Evolutionary conservation across 2,797 vertebrate species (phyloP), one percentile per base, ranked within the genome.

Genomic region (Antrozous pallidus): DNA sequence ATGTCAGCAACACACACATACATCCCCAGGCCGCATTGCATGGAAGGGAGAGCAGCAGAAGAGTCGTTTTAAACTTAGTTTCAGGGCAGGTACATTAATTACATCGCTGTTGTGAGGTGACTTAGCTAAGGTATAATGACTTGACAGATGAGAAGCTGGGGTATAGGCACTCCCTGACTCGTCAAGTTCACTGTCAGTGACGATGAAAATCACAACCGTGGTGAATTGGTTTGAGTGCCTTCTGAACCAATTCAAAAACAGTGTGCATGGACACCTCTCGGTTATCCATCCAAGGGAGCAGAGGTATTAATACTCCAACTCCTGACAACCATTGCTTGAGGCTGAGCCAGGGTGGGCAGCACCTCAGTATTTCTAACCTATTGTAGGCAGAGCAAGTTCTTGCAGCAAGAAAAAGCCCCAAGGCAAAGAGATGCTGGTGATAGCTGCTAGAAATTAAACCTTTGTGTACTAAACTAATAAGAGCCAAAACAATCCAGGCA

Each of bases 1-100:
- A 24, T 11, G 45, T 71, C 3, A 2, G 36, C 0, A n/a, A n/a
- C n/a, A n/a, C n/a, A n/a, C n/a, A 0, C 3, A 0, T 1, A 2
- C 0, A 1, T 17, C 1, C 9, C 13, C 0, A 8, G 28, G 24
- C 18, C 6, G 4, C 5, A 28, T 26, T 24, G 31, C 26, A 2
- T 0, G 0, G 49, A 2, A 33, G 26, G 24, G 5, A 12, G 6
- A 5, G 33, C 0, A 11, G 5, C 0, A 8, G 26, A 13, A 4
- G 0, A 4, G 42, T 24, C 6, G 0, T 11, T 31, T 22, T 12
- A 40, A 18, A 45, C 9, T 28, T 9, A 14, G 5, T 26, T 31
- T 65, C 45, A 11, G 47, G 6, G 2, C 26, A 9, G 51, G n/a
- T 17, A 11, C 24, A 8, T 24, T 24, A 1, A 54, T 54, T 54